phyloP scores from a whole-genome alignment of 2,113 vertebrate genomes.

The Nerophis ophidion region DNA sequence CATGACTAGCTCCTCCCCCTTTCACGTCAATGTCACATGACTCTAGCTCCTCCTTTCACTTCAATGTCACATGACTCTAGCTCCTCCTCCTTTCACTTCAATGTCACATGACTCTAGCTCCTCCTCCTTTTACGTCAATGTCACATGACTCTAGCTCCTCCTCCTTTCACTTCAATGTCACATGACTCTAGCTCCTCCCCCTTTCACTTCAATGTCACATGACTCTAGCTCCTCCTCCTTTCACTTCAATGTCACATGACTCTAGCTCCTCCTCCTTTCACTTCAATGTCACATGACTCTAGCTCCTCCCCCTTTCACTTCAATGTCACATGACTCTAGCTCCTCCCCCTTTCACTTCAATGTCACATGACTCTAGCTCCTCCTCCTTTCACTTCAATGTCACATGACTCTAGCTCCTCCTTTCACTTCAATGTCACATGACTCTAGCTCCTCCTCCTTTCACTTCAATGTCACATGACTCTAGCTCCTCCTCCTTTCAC shows the following conservation, averaged over 20 bases:
- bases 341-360: not conserved
- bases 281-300: no score
- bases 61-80: not conserved
- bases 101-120: not conserved
- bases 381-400: not conserved
- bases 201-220: not conserved
- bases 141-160: not conserved
- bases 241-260: no score
- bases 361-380: not conserved
- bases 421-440: no score
- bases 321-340: not conserved
- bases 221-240: not conserved
- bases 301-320: no score
- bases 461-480: not conserved
- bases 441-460: slow-evolving; percentile 6
- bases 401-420: not conserved
- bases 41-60: no score
- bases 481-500: slow-evolving; percentile 10
- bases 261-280: not conserved
- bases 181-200: not conserved
- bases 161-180: not conserved
- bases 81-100: not conserved
- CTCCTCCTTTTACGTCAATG: not conserved
- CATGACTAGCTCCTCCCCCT: not conserved
- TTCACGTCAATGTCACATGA: no score